Conservation (phyloP, 2,113 vertebrate species). For the Catagonus wagneri region DNA sequence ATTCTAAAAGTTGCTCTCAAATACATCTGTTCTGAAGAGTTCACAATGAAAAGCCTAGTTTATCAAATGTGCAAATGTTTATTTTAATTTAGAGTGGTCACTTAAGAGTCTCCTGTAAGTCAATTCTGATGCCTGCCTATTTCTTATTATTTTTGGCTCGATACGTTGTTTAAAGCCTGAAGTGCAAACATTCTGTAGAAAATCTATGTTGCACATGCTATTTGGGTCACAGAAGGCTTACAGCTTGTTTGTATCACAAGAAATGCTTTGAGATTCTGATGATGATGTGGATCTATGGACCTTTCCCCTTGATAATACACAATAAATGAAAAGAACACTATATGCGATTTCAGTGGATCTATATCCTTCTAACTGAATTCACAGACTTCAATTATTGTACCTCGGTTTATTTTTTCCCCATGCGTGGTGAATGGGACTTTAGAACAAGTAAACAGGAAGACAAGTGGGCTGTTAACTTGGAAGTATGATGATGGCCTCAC, state of each 20-base stretch:
- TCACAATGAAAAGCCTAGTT: background rate
- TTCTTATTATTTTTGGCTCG: background rate
- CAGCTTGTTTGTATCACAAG: background rate
- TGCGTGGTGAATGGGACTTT: background rate
- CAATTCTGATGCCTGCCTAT: background rate
- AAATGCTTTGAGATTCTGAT: background rate
- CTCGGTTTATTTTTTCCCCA: background rate
- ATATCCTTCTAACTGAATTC: background rate
- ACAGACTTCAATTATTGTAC: background rate
- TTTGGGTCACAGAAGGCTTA: background rate
- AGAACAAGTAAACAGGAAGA: background rate
- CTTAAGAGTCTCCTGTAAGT: background rate
- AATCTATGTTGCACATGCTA: background rate
- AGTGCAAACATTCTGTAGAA: background rate
- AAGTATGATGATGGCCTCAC: background rate
- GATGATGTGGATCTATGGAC: background rate
- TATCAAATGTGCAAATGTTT: conserved; percentile 42
- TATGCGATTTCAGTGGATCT: background rate
- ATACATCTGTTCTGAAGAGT: background rate
- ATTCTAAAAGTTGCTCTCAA: background rate
- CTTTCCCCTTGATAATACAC: background rate
- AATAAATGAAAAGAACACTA: conserved; percentile 1
- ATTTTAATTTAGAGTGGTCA: conserved; percentile 35
- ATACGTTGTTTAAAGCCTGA: background rate
- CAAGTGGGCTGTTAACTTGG: background rate